Evolutionary conservation across 2,113 vertebrate genomes (phyloP), one percentile per base, ranked within the genome.

Genomic region (Ardeotis arabs): DNA sequence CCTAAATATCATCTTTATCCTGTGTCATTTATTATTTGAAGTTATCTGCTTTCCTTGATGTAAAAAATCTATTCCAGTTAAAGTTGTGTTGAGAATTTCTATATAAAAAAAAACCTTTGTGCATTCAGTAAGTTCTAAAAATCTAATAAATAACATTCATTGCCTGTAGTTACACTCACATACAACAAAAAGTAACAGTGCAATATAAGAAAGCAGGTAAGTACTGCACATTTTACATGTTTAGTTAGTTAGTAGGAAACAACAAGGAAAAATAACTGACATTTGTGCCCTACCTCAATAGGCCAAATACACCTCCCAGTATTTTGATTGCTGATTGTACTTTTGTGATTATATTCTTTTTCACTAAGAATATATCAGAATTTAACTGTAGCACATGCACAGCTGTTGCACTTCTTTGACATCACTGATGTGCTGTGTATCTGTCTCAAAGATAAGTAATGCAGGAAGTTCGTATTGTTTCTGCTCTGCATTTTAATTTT

Each of bases 401-500:
- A 95, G 63, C 76, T 80, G 85, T 25, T 62, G 31, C 74, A 44
- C 27, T 69, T 53, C 39, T 69, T 35, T 70, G 53, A 13, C 35
- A 53, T 58, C 5, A 27, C 27, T 80, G 44, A 68, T 31, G 28
- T 47, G 52, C 22, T 90, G 22, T 62, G 27, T 69, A 53, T 63
- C 28, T 88, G 37, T 82, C 33, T 60, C 72, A 93, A 76, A 83
- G 62, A 82, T 18, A 95, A 94, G 67, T n/a, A 87, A 64, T 1
- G 1, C n/a, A 55, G 31, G 76, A 83, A 45, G 55, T 33, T 86
- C 44, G 33, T 79, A 84, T 86, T 80, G 31, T 78, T 95, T 80
- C 56, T 91, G 8, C 37, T 93, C 22, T 92, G 75, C 73, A 81
- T 86, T 90, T 88, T 93, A 79, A 86, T 92, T 92, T 97, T 95